A percentile compares a stretch with the other conserved stretches of the same genome.
These are phyloP conservation scores for Nipponacmea schrenckii DNA, from an alignment of 2,888 invertebrate genomes.

Conservation along the genomic window DNA sequence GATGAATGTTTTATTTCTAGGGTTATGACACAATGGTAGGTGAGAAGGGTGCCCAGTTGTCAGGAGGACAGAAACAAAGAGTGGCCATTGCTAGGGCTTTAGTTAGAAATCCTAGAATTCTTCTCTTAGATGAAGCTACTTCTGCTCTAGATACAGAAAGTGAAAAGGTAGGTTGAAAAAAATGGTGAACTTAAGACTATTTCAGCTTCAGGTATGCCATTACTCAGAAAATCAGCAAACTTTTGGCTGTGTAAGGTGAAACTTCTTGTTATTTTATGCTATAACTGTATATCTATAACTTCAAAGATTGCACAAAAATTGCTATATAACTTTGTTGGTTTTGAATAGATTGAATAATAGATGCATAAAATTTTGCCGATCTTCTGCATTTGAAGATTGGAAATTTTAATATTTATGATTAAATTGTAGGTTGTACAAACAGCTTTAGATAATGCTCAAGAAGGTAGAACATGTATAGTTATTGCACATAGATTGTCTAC, in stretches of 20 bases:
- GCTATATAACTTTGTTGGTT: too few species aligned
- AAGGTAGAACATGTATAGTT: slow-evolving; percentile 69
- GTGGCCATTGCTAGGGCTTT: slow-evolving; percentile 83
- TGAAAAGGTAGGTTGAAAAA: slow-evolving; percentile 52
- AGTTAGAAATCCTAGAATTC: slow-evolving; percentile 73
- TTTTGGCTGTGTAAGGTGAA: too few species aligned
- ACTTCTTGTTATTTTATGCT: too few species aligned
- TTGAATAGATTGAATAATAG: too few species aligned
- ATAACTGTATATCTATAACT: too few species aligned
- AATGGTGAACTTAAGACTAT: too few species aligned
- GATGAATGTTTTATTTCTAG: slow-evolving; percentile 28
- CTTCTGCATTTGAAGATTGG: too few species aligned
- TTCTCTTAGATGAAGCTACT: slow-evolving; percentile 71
- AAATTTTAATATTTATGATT: too few species aligned
- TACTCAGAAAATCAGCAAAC: too few species aligned
- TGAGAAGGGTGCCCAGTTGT: slow-evolving; percentile 68
- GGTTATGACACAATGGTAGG: slow-evolving; percentile 63
- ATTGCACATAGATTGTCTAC: slow-evolving; percentile 70
- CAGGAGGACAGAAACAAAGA: slow-evolving; percentile 68
- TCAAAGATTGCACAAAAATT: too few species aligned
- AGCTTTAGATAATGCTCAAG: slow-evolving; percentile 53
- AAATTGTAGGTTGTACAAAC: slow-evolving; percentile 49
- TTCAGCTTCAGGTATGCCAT: too few species aligned
- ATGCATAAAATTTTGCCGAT: too few species aligned
- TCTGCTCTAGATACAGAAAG: slow-evolving; percentile 68